These are phyloP conservation scores for Poecilia latipinna DNA, from an alignment of 2,113 vertebrate species.

Conservation along the genomic window DNA sequence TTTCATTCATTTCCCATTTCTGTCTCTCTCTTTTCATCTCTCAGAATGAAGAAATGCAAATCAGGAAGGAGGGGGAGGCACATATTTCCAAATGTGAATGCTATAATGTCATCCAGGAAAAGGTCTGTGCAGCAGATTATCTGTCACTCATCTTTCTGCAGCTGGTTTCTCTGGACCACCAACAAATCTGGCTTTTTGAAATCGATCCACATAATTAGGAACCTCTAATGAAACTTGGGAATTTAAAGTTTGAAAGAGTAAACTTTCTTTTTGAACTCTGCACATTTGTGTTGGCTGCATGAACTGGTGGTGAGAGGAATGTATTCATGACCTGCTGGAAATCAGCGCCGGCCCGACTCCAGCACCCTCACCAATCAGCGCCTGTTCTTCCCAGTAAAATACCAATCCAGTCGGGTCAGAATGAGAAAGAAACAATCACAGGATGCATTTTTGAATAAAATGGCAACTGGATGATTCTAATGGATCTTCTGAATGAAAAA, in stretches of 20 bases:
- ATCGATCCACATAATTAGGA: neutral
- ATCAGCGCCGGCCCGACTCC: conserved; percentile 29
- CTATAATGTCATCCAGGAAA: conserved; percentile 2
- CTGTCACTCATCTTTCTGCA: conserved; percentile 10
- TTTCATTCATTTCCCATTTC: conserved; percentile 39
- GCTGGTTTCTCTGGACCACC: too few species aligned
- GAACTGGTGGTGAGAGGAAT: conserved; percentile 12
- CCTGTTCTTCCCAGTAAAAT: conserved; percentile 61
- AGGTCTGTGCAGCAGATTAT: conserved; percentile 9
- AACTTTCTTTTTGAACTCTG: neutral
- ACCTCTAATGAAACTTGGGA: neutral
- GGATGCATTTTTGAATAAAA: conserved; percentile 36
- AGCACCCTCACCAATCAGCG: too few species aligned
- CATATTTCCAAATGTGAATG: neutral
- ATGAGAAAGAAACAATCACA: conserved; percentile 57
- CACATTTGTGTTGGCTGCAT: neutral
- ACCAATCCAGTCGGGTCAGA: conserved; percentile 37
- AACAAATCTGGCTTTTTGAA: neutral
- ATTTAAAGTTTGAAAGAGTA: conserved; percentile 3
- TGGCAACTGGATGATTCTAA: conserved; percentile 32
- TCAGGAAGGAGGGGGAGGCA: neutral
- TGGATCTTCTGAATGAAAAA: conserved; percentile 51
- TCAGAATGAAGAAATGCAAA: conserved; percentile 50
- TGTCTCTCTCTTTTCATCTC: conserved; percentile 29
- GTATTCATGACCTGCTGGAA: conserved; percentile 29